Evolutionary conservation across 1,140 invertebrate species (phyloP).

Genomic region (Oncopodura yosiiana): DNA sequence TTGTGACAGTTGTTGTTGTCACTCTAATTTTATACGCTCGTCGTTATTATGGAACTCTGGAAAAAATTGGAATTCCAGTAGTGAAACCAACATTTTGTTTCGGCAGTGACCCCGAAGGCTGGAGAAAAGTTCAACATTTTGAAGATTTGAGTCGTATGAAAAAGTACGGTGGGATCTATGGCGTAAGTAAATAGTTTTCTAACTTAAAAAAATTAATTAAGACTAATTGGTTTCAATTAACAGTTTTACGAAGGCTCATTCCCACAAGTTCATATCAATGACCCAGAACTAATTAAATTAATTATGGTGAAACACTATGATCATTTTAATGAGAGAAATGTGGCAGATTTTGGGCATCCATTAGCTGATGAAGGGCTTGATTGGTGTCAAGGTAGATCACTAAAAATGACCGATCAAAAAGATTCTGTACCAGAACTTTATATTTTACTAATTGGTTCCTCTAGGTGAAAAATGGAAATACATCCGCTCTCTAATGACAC

Average conservation of each 20-base stretch:
- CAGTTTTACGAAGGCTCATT: slow-evolving; percentile 16
- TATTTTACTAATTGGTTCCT: background rate
- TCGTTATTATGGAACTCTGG: slow-evolving; percentile 16
- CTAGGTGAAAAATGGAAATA: slow-evolving; percentile 44
- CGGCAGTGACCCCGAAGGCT: slow-evolving; percentile 13
- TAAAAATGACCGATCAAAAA: background rate
- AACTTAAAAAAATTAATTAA: background rate
- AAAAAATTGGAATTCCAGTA: slow-evolving; percentile 13
- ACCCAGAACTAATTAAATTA: background rate
- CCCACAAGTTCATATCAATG: slow-evolving; percentile 9
- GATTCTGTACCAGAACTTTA: background rate
- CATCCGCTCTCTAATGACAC: slow-evolving; percentile 43
- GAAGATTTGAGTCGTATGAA: slow-evolving; percentile 15
- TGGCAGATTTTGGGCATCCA: too few relatives aligned
- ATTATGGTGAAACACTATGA: background rate
- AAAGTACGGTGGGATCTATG: slow-evolving; percentile 10
- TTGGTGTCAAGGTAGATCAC: too few relatives aligned
- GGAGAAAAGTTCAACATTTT: slow-evolving; percentile 11
- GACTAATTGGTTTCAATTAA: background rate
- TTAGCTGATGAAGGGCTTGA: too few relatives aligned
- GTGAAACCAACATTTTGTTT: slow-evolving; percentile 14
- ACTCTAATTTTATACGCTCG: slow-evolving; percentile 14
- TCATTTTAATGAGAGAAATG: too few relatives aligned
- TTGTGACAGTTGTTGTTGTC: background rate
- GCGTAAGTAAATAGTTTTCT: slow-evolving; percentile 3